Base-by-base conservation (phyloP, 2,888 invertebrate genomes). In the Sipha maydis region DNA sequence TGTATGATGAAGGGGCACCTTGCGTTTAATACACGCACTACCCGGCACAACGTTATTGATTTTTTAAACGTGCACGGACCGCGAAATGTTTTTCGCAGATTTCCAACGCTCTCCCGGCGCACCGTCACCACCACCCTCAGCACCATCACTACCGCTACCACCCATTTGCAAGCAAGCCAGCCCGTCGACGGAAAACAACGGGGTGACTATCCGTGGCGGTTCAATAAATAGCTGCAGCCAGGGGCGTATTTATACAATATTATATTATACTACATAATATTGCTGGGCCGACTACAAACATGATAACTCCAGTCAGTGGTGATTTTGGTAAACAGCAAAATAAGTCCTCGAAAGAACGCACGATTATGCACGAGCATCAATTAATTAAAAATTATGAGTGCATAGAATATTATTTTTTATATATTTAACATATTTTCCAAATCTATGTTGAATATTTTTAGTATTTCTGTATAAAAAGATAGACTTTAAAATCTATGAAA, bases 71-170 rank as follows among this genome's bases (percentile, higher is more conserved):
- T n/a, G 73, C 73, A 19, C 73, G 73, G 73, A 34, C 34, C 31
- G 73, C 73, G 73, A 73, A 73, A 73, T 73, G 73, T 73, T 73
- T 73, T 73, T 73, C 31, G 73, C 73, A 73, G 73, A 73, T 73
- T 73, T 73, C 34, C 69, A 69, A n/a, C 69, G 21, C 61, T 61
- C 61, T 69, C 69, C n/a, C 25, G n/a, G 69, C 28, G 5, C 69
- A 11, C 28, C n/a, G 9, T 25, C 25, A n/a, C 69, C 28, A 5
- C 34, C 31, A 34, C 61, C 7, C 28, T 4, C 67, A 7, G 2
- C 1, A n/a, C 69, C 67, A 21, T 19, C 31, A 34, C 73, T 31
- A 31, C 9, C 73, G 34, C 61, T 21, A 21, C 11, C 69, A 5
- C 73, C 31, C n/a, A 28, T 28, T 9, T 19, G 61, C 69, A 69